Conservation (phyloP, 2,888 invertebrate species). For the Rugalucina vietnamica region DNA sequence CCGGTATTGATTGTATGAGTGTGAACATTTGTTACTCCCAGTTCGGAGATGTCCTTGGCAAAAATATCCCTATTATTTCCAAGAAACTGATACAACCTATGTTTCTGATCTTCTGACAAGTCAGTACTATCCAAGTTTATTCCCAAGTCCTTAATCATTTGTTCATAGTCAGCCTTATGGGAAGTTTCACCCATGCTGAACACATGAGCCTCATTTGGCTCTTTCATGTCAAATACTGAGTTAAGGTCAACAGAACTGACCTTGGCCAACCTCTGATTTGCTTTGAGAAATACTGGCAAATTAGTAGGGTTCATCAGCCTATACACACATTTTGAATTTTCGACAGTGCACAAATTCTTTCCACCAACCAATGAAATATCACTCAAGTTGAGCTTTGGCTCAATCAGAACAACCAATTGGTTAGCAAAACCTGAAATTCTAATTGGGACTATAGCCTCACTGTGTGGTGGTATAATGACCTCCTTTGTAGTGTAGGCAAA, state of each 20-base stretch:
- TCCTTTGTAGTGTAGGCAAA: conserved; percentile 2
- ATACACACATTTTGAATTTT: conserved; percentile 2
- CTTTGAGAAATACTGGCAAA: conserved; percentile 17
- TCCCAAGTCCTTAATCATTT: conserved; percentile 11
- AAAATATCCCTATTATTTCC: conserved; percentile 24
- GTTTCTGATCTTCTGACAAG: neutral
- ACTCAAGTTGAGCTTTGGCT: neutral
- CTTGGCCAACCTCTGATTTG: neutral
- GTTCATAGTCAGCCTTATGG: neutral
- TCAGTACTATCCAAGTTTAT: neutral
- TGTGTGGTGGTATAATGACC: conserved; percentile 18
- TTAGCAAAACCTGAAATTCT: neutral
- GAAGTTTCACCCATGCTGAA: neutral
- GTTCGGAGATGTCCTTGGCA: conserved; percentile 34
- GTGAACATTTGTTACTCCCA: conserved; percentile 21
- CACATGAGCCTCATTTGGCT: neutral
- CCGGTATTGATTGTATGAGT: conserved; percentile 35
- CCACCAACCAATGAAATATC: neutral
- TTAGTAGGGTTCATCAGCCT: conserved; percentile 25
- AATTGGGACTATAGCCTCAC: conserved; percentile 5
- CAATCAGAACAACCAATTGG: neutral
- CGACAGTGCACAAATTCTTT: neutral
- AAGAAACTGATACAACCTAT: neutral
- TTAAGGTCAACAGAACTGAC: neutral
- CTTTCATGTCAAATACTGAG: neutral